phyloP scores from a whole-genome alignment of 2,797 vertebrate genomes.

The Phrynocephalus vlangalii region DNA sequence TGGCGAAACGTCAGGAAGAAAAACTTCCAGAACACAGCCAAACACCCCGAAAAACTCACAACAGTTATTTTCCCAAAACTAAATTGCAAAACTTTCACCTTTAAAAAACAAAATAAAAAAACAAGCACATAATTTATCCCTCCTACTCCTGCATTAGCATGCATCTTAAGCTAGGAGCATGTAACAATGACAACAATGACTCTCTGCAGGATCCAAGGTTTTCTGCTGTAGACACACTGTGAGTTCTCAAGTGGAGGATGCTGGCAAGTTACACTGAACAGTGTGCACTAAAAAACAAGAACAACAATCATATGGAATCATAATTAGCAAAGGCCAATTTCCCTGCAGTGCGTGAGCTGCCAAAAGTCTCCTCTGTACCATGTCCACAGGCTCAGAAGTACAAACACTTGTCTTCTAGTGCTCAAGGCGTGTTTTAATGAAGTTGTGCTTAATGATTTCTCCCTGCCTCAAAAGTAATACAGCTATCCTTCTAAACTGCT shows the following conservation, averaged over 20 bases:
- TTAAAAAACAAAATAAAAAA: not conserved
- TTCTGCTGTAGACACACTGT: not conserved
- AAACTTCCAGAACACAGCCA: no score
- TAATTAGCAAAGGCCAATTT: slow-evolving; percentile 54
- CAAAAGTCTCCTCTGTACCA: slow-evolving; percentile 45
- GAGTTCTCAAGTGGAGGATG: not conserved
- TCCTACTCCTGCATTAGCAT: not conserved
- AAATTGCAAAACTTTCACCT: not conserved
- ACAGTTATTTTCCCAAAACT: not conserved
- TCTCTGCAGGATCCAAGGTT: not conserved
- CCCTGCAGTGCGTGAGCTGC: not conserved
- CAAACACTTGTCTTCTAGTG: slow-evolving; percentile 1
- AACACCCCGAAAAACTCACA: no score
- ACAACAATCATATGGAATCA: not conserved
- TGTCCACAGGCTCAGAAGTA: not conserved
- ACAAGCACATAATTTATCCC: not conserved
- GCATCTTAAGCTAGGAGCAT: not conserved
- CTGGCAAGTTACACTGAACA: not conserved
- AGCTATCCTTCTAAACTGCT: not conserved
- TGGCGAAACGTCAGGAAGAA: no score
- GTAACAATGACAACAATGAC: not conserved
- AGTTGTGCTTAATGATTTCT: slow-evolving; percentile 22
- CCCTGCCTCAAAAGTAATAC: slow-evolving; percentile 18
- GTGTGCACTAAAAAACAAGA: not conserved
- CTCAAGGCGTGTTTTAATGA: slow-evolving; percentile 1